Evolutionary conservation across 2,888 invertebrate genomes (phyloP), one percentile per base, ranked within the genome.

Genomic region (Meghimatium bilineatum): DNA sequence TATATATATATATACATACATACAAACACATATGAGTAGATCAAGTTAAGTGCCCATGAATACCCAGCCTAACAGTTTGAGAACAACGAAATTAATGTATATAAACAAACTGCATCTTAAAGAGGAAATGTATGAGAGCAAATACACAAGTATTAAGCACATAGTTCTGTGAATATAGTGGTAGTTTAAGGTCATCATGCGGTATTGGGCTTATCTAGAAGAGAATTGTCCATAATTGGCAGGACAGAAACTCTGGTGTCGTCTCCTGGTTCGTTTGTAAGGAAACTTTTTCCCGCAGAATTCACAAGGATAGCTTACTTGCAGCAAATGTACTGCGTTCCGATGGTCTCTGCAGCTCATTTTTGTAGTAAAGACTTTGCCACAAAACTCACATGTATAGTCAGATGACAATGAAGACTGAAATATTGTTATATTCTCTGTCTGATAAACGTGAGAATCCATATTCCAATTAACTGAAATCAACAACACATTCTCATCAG

Each of bases 371-470:
- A 83, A 83, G 23, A 83, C 75, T 86, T 84, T 86, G 36, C 86
- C 86, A 82, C 86, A 86, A 29, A 81, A 86, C 12, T 78, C 82
- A 76, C 86, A 86, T 32, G 69, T 80, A 60, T 72, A 81, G 44
- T 56, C 76, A 36, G 77, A 32, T 74, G 74, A 32, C 29, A 63
- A 74, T 52, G n/a, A 29, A n/a, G 71, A 34, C 36, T 36, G 38
- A 69, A 23, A 32, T 23, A 49, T 26, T 32, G 56, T 60, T 60
- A 56, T 52, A 52, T 72, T 71, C 34, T 34, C 69, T 49, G 52
- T 36, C 56, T 52, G 36, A 71, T 69, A 80, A 60, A 29, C 20
- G 38, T 38, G 32, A 63, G 52, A 44, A 63, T 74, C 49, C 63
- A 72, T 38, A 44, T 60, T 66, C 81, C 81, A 81, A 75, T 23